A percentile compares a stretch with the other conserved stretches of the same genome.
Evolutionary conservation across 2,888 invertebrate genomes (phyloP).

Genomic region (Archips xylosteana): DNA sequence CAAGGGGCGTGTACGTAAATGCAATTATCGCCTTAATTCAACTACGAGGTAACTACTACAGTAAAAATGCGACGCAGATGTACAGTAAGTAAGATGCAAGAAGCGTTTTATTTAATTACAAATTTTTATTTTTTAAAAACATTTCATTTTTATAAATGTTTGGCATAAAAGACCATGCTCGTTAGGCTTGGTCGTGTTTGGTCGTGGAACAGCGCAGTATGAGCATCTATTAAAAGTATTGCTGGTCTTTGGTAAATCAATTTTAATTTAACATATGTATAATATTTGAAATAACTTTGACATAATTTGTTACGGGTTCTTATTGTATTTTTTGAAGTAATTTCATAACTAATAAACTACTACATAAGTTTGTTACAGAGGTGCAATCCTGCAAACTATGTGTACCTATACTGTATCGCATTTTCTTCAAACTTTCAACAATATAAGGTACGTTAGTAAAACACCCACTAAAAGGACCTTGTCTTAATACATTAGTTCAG

Average conservation of each 20-base stretch:
- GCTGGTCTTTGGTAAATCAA: no score
- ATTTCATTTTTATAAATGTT: no score
- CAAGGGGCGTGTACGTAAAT: slow-evolving; percentile 9
- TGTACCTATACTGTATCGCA: slow-evolving; percentile 17
- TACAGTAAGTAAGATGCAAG: slow-evolving; percentile 15
- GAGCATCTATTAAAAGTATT: no score
- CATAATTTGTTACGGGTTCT: no score
- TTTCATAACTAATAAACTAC: neutral
- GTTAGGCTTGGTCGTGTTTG: no score
- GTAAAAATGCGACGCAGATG: slow-evolving; percentile 28
- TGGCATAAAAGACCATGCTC: no score
- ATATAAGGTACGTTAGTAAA: slow-evolving; percentile 28
- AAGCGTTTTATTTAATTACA: neutral
- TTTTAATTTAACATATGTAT: no score
- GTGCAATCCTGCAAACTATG: neutral
- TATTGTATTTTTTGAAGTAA: no score
- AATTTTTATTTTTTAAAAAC: neutral
- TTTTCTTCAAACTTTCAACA: slow-evolving; percentile 14
- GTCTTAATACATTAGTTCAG: slow-evolving; percentile 6
- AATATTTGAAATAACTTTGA: no score
- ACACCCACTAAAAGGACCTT: slow-evolving; percentile 21
- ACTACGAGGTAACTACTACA: slow-evolving; percentile 35
- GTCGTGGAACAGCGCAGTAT: no score
- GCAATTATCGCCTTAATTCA: slow-evolving; percentile 5
- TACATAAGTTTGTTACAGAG: neutral